Base-by-base conservation (phyloP, 2,888 invertebrate species). In the Sinentomon sp. region DNA sequence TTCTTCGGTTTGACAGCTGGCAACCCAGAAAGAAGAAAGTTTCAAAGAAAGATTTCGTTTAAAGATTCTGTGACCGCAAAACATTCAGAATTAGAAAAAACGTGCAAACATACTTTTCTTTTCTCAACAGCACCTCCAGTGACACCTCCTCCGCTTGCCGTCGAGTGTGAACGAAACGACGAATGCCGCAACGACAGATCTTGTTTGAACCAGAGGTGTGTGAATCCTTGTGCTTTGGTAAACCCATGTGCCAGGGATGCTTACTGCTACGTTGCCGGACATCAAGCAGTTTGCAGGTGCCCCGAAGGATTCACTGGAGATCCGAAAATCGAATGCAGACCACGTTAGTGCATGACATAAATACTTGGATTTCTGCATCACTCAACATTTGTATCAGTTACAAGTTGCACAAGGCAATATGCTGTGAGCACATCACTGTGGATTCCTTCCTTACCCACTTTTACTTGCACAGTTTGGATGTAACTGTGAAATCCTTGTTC, bases 191-290 rank as follows among this genome's bases (percentile, higher is more conserved):
- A 56, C 12, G 74, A 80, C 45, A 64, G 65, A 43, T 64, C 66
- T 9, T 85, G 85, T 47, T 58, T 65, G 32, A 74, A 77, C 45
- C 69, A 72, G 40, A 54, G 59, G 17, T 83, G 82, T 46, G 57
- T 68, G 0, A 77, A 76, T 53, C 82, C 82, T 4, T 83, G 82
- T 45, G 48, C 59, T 2, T 52, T 57, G 10, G 54, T 54, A 13
- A 64, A 69, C 41, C 64, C 71, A 12, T 85, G 85, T 50, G 76
- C 74, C 24, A 52, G 59, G 27, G 71, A 72, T 30, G 72, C 82
- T n/a, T 64, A 77, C 46, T 85, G 83, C 47, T 69, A 76, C 39
- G 71, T 70, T 4, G 64, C 73, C 44, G 60, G 68, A 39, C 76
- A 80, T 45, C 59, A 62, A 46, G 63, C 80, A 1, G 55, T 69